Evolutionary conservation across 2,888 invertebrate species (phyloP), one percentile per base, ranked within the genome.

Genomic region (Cantharis rufa): DNA sequence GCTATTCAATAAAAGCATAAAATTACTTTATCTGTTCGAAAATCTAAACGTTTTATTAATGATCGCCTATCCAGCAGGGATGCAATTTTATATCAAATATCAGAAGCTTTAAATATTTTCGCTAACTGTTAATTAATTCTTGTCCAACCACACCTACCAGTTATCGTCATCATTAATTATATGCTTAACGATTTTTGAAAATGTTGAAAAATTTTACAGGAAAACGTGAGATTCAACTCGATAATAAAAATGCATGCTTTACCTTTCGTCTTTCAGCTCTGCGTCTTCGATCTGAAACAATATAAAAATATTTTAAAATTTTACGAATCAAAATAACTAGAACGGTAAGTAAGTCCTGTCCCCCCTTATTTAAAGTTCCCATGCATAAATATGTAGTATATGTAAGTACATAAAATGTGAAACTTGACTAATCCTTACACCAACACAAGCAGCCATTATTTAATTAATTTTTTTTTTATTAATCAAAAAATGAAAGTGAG

Each of bases 11-110:
- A 66, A 72, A 72, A 72, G 66, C 66, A 66, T 66, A 66, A 66
- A 72, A 72, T 72, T 66, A 61, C 21, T 15, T 72, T 72, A 72
- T 72, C 72, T 16, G 15, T 21, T 69, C n/a, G 69, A 32, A 18
- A 64, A 73, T 73, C 73, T 72, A 24, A 69, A 62, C 27, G 62
- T 27, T 61, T 69, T 69, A 73, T 73, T 73, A 69, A 73, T 48
- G 48, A 48, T 68, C 28, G 27, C 69, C 15, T 62, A 18, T 62
- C 72, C n/a, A 24, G n/a, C 62, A 62, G 62, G 73, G 73, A 69
- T 18, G 68, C 69, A 62, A 68, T 16, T 24, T 28, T 27, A 21
- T 62, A 62, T 73, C 73, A 15, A 62, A 21, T 73, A 62, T 69
- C 69, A 72, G 66, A 48, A 64, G 64, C 64, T 64, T 71, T 63